Percentiles rank a stretch among this genome's conserved stretches.
These are phyloP conservation scores for Clarias macrocephalus DNA, from an alignment of 2,113 vertebrate genomes.

Conservation along the genomic window DNA sequence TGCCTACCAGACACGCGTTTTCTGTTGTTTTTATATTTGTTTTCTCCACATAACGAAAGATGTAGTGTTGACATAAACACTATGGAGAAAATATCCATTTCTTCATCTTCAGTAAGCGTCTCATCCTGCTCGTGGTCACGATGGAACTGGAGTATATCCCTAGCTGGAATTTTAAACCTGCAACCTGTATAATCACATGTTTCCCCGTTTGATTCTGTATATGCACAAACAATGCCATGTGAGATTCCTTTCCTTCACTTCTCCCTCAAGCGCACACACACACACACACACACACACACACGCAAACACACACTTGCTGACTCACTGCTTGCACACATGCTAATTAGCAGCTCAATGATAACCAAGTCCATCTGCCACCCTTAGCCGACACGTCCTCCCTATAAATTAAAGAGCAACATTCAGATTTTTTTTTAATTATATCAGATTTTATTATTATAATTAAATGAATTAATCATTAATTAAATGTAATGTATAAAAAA, in stretches of 20 bases:
- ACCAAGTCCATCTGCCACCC: not conserved
- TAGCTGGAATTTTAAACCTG: too few relatives aligned
- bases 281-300: constrained; percentile 1
- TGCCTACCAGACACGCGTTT: not conserved
- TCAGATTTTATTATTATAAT: too few relatives aligned
- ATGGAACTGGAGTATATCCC: not conserved
- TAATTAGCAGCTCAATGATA: constrained; percentile 15
- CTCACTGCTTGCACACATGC: not conserved
- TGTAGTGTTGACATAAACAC: not conserved
- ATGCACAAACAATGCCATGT: not conserved
- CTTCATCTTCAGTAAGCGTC: not conserved
- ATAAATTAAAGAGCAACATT: not conserved
- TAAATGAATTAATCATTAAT: too few relatives aligned
- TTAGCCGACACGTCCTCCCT: not conserved
- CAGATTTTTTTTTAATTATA: too few relatives aligned
- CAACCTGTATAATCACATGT: not conserved
- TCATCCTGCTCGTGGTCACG: not conserved
- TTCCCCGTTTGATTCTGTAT: not conserved
- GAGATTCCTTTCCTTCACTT: not conserved
- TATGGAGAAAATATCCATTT: not conserved
- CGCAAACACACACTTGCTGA: not conserved
- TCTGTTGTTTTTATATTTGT: not conserved
- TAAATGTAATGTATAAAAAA: too few relatives aligned
- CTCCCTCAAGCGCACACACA: not conserved
- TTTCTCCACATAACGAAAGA: not conserved